Evolutionary conservation across 2,113 vertebrate genomes (phyloP).

Genomic region (Fulmarus glacialis): DNA sequence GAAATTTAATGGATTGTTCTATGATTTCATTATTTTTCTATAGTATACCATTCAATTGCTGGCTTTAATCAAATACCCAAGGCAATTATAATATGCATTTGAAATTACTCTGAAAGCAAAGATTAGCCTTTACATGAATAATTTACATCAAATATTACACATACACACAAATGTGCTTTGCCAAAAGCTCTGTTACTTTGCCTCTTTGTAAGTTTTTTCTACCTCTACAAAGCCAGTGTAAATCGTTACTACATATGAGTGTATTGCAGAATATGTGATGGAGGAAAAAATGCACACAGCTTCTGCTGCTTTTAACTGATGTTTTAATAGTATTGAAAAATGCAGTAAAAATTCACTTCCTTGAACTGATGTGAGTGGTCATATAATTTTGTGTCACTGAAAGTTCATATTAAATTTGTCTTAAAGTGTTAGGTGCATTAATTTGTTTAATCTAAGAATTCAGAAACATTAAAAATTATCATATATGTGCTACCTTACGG

Average conservation of each 20-base stretch:
- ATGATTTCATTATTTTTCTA: not conserved
- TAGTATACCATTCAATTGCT: not conserved
- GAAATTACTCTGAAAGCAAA: conserved; percentile 1
- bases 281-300: not conserved
- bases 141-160: not conserved
- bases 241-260: not conserved
- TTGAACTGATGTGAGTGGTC: not conserved
- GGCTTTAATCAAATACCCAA: not conserved
- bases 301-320: not conserved
- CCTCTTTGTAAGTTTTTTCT: not conserved
- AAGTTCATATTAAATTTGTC: not conserved
- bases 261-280: not conserved
- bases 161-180: not conserved
- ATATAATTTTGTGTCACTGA: not conserved
- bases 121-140: not conserved
- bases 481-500: not conserved
- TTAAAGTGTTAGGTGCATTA: not conserved
- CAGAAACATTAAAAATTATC: not conserved
- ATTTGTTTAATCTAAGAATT: not conserved
- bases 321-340: not conserved
- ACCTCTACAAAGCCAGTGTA: not conserved
- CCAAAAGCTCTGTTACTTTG: not conserved
- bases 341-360: not conserved
- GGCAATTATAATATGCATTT: not conserved
- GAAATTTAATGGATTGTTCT: not conserved